Conservation (phyloP, 2,113 vertebrate species). For the Lamprotornis superbus region DNA sequence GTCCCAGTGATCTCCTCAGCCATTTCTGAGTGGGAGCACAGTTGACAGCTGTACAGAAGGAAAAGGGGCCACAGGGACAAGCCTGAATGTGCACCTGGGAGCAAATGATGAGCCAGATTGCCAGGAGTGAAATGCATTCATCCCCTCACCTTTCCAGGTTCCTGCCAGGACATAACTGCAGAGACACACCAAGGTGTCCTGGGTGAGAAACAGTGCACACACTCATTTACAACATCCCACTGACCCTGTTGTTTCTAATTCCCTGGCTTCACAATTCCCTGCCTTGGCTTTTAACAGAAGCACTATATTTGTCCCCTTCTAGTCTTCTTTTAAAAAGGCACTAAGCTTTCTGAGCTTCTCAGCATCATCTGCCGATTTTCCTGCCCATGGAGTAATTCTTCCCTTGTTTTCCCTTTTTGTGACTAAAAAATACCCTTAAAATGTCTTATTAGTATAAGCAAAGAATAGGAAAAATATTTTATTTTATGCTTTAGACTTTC, state of each 20-base stretch:
- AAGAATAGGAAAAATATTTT: conserved; percentile 17
- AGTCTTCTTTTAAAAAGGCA: neutral
- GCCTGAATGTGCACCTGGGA: neutral
- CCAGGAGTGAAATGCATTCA: neutral
- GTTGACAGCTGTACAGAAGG: neutral
- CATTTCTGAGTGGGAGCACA: fast-evolving
- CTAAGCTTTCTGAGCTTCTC: neutral
- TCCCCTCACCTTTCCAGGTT: neutral
- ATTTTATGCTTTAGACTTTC: conserved; percentile 10
- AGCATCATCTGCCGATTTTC: neutral
- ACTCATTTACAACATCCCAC: neutral
- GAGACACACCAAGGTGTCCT: neutral
- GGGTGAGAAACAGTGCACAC: neutral
- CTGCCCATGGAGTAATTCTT: neutral
- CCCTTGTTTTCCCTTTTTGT: neutral
- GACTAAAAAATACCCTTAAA: neutral
- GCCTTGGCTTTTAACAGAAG: neutral
- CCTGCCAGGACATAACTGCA: neutral
- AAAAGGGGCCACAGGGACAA: neutral
- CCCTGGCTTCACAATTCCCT: neutral
- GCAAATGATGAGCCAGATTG: neutral
- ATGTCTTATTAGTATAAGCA: conserved; percentile 10
- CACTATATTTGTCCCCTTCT: neutral
- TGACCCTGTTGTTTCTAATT: neutral
- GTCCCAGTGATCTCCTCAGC: neutral